Base-by-base conservation (phyloP, 1,140 invertebrate genomes). In the Ectropis grisescens region DNA sequence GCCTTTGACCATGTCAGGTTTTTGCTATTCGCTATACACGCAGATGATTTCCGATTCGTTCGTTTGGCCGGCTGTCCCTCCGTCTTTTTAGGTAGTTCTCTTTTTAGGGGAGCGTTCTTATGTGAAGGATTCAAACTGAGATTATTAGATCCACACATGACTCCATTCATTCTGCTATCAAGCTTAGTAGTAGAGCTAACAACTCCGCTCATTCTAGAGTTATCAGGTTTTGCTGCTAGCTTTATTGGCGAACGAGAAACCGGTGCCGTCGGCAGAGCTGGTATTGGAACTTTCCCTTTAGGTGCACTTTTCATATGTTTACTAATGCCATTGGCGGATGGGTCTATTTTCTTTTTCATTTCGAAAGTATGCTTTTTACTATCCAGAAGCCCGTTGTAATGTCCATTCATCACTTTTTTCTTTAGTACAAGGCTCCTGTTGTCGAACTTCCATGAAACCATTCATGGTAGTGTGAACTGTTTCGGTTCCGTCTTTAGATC, bases 1-100 rank as follows among this genome's bases (percentile, higher is more conserved):
- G 68, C 76, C 52, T 75, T 81, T 11, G 76, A 81, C 76, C 76
- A 81, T 1, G 72, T 70, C n/a, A 81, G 50, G 13, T 81, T 81
- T 55, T 81, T 81, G 49, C 69, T 81, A 34, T 81, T 81, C 13
- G 76, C 76, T 27, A 78, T 81, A 41, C 76, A 81, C 11, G 72
- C 72, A 8, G 76, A 81, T 31, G 76, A 81, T 47, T 76, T 81
- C 6, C 76, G 61, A 37, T 81, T 81, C 3, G 67, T 75, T 39
- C 67, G 65, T 51, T 76, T 81, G 10, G 50, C 22, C 11, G 57
- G 37, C 12, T 55, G 52, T 30, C 3, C 3, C 3, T 19, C 16
- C 11, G 55, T 51, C 33, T 67, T 78, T 50, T 65, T 74, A 2
- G 35, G 28, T 2, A 53, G 16, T 40, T 81, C 72, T 34, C 68